Evolutionary conservation across 2,113 vertebrate species (phyloP), one percentile per base, ranked within the genome.

Genomic region (Salminus brasiliensis): DNA sequence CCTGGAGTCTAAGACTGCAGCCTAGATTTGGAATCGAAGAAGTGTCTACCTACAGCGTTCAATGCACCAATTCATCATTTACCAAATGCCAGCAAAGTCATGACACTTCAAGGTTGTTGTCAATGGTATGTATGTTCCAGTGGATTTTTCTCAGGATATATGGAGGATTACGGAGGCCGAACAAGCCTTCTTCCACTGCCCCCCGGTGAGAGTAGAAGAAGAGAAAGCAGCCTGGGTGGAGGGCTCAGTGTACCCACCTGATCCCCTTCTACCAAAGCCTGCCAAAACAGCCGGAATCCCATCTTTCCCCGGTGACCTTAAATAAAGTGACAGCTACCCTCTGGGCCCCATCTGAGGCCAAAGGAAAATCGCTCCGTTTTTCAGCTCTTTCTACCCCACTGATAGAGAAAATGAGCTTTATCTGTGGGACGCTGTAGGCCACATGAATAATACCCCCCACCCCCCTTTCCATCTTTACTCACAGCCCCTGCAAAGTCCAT

Each of bases 231-330:
- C 89, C 78, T 77, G 87, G 87, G 77, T 53, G 70, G 72, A 55
- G 32, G 36, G 36, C 49, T 59, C 87, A 87, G 87, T 86, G 53
- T 72, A 87, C 87, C 88, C 85, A 89, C 85, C 88, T 83, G 86
- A 81, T 84, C 85, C 85, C 83, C 87, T 90, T 89, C 90, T 88
- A 89, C 87, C 81, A 87, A 91, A 90, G 89, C 87, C 88, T 88
- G 88, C 91, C 88, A 89, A 91, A 87, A 86, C 90, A 90, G 89
- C 88, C 86, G 81, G 88, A 92, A 91, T 91, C 89, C 90, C 89
- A 91, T 92, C 93, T 92, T 92, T 91, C 90, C 88, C 87, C 53
- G 74, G 88, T 93, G 91, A 94, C 92, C 93, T 94, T 93, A 93
- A 91, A 88, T 91, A 90, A 92, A 93, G 93, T 83, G 92, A 87